Conservation (phyloP, 2,888 invertebrate genomes). For the Xanthorhoe designata region DNA sequence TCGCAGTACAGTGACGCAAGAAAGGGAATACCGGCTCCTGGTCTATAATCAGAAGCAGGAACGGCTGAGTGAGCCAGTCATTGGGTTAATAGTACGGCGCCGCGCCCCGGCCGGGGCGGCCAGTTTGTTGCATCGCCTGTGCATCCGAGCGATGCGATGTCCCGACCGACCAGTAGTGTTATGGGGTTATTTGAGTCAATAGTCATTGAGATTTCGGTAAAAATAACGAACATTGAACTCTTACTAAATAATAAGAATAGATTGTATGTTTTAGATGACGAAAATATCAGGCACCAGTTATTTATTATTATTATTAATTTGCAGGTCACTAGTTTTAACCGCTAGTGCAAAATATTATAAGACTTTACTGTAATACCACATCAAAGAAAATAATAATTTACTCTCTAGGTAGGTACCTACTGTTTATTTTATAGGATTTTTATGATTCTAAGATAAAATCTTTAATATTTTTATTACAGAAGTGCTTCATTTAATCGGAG, state of each 20-base stretch:
- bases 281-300: background rate
- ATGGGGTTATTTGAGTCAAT: constrained; percentile 18
- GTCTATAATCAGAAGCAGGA: constrained; percentile 51
- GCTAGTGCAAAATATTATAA: too few relatives aligned
- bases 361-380: background rate
- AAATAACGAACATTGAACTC: constrained; percentile 12
- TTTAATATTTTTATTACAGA: constrained; percentile 69
- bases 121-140: constrained; percentile 63
- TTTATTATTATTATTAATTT: too few relatives aligned
- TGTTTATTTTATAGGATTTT: background rate
- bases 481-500: constrained; percentile 87
- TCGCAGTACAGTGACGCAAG: constrained; percentile 16
- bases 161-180: constrained; percentile 32
- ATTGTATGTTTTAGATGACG: background rate
- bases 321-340: too few relatives aligned
- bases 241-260: constrained; percentile 4
- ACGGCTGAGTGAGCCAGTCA: constrained; percentile 77
- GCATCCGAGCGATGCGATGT: constrained; percentile 54
- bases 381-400: too few relatives aligned
- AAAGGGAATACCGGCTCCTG: constrained; percentile 1
- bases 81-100: constrained; percentile 78
- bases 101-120: constrained; percentile 55
- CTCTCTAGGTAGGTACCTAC: too few relatives aligned
- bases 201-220: constrained; percentile 17
- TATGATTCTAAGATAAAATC: background rate